Evolutionary conservation across 2,888 invertebrate species (phyloP), one percentile per base, ranked within the genome.

Genomic region (Lymantria dispar): DNA sequence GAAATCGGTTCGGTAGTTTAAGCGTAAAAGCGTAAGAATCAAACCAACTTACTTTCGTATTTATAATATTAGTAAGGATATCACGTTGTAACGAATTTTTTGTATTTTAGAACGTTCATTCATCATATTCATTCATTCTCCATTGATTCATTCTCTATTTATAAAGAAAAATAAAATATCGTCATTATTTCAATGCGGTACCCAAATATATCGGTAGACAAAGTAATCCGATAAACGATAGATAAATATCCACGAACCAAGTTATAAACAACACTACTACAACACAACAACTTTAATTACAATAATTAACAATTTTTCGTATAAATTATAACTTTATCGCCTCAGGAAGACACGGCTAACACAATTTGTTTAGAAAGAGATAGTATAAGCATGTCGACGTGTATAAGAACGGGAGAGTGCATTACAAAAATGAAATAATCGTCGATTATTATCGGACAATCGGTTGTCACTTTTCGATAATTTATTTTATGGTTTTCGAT

Each of bases 291-390:
- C 73, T 82, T 80, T 85, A 87, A 88, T 87, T 83, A 81, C 80
- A 75, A 75, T 83, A 83, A 88, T 87, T 87, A 87, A 86, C 76
- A 42, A 15, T 76, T 85, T 86, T 83, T 76, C 78, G 78, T 74
- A 85, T 86, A 85, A 81, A 82, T 85, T 85, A 87, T 79, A 71
- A 70, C 85, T 84, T 72, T 74, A 85, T 86, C 79, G 87, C 87
- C 87, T 64, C 68, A 54, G 80, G 85, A 74, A 70, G 69, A 64
- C 70, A 74, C 74, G 68, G 61, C 68, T 76, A 74, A 82, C 79
- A 80, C 76, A 80, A 75, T 65, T 66, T 61, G 64, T 61, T 58
- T 52, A 71, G 66, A 83, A 12, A 51, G 63, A 72, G 69, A 74
- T 50, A 40, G 12, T 61, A 58, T 42, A 69, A 72, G 11, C 48